Percentiles rank a stretch among this genome's conserved stretches.
These are phyloP conservation scores for Agapostemon virescens DNA, from an alignment of 2,888 invertebrate species.

Conservation along the genomic window DNA sequence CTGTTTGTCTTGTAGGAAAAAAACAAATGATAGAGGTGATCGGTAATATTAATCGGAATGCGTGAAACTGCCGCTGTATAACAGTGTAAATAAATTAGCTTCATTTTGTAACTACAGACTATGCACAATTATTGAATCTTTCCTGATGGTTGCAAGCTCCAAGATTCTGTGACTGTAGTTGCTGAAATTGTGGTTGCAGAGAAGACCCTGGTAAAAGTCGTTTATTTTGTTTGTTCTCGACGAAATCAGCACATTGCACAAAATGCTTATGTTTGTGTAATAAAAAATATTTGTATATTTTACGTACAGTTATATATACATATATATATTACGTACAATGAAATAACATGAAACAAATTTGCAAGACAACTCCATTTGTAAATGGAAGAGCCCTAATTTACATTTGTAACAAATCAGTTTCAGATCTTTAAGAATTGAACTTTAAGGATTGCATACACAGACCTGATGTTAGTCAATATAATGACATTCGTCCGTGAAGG, in stretches of 20 bases:
- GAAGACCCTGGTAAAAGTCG: conserved; percentile 58
- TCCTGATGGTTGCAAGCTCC: background rate
- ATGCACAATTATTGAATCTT: background rate
- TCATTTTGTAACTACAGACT: background rate
- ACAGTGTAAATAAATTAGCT: background rate
- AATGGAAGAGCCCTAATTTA: background rate
- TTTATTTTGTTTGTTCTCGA: background rate
- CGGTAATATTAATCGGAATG: too few relatives aligned
- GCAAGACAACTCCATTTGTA: background rate
- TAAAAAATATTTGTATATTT: too few relatives aligned
- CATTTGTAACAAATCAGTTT: background rate
- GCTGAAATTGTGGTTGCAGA: conserved; percentile 55
- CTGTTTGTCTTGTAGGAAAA: too few relatives aligned
- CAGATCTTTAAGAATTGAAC: too few relatives aligned
- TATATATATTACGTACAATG: too few relatives aligned
- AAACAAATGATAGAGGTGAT: too few relatives aligned
- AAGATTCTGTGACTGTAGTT: background rate
- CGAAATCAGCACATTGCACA: background rate
- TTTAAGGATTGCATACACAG: too few relatives aligned
- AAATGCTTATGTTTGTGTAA: too few relatives aligned
- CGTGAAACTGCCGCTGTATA: background rate
- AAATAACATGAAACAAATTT: too few relatives aligned
- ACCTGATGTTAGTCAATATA: too few relatives aligned
- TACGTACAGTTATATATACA: background rate
- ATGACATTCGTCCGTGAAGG: too few relatives aligned